These are phyloP conservation scores for Muraenolepis orangiensis DNA, from an alignment of 2,797 vertebrate species.

Conservation along the genomic window DNA sequence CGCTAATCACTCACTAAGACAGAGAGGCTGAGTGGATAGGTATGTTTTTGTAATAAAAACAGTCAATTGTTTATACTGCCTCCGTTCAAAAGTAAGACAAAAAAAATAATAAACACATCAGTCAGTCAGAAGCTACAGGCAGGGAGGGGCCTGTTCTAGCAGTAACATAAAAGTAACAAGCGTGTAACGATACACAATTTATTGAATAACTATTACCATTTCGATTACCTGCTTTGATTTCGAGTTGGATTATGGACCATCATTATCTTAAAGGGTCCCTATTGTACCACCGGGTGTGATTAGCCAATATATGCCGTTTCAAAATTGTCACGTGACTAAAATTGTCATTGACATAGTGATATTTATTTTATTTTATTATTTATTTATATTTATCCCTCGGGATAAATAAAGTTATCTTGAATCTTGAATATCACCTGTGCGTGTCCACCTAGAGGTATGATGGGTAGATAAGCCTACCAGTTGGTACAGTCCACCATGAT, in stretches of 20 bases:
- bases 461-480: too few species aligned
- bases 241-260: neutral
- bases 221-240: neutral
- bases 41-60: neutral
- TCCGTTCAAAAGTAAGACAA: constrained; percentile 3
- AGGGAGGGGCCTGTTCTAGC: neutral
- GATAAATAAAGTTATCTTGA: too few species aligned
- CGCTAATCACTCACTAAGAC: neutral
- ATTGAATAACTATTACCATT: neutral
- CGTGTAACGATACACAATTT: neutral
- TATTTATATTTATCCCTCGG: too few species aligned
- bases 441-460: too few species aligned
- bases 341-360: too few species aligned
- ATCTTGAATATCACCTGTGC: too few species aligned
- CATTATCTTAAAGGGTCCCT: neutral
- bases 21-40: neutral
- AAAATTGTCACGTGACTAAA: too few species aligned
- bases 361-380: too few species aligned
- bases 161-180: neutral
- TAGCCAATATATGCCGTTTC: too few species aligned
- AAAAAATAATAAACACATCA: neutral
- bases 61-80: constrained; percentile 8
- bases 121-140: neutral
- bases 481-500: too few species aligned
- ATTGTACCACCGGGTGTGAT: too few species aligned